phyloP scores from a whole-genome alignment of 2,113 vertebrate genomes.

The Patagioenas fasciata region DNA sequence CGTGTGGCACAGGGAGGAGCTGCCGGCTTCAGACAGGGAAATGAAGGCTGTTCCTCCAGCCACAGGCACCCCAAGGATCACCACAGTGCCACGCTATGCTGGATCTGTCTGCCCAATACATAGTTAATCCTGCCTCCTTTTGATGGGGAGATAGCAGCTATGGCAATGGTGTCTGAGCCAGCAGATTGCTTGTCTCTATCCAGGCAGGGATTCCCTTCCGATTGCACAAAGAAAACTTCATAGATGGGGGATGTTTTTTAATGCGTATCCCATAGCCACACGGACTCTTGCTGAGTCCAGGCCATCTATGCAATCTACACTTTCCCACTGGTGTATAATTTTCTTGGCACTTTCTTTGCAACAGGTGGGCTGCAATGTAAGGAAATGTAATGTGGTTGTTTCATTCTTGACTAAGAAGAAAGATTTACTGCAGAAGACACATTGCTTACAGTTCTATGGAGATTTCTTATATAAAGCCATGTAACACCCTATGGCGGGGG shows the following conservation, averaged over 20 bases:
- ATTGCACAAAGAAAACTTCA: neutral
- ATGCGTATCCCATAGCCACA: neutral
- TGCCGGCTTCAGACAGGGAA: neutral
- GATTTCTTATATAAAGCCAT: conserved; percentile 69
- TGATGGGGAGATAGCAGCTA: neutral
- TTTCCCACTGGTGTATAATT: conserved; percentile 56
- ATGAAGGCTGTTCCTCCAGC: neutral
- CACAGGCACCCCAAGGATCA: neutral
- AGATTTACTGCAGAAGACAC: conserved; percentile 62
- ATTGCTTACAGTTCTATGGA: conserved; percentile 60
- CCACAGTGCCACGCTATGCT: fast-evolving
- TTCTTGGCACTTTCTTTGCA: conserved; percentile 56
- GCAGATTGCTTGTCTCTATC: neutral
- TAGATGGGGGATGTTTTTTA: neutral
- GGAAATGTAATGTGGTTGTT: conserved; percentile 27
- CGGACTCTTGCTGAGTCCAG: neutral
- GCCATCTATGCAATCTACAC: conserved; percentile 29
- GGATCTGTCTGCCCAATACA: neutral
- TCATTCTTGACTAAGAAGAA: conserved; percentile 10
- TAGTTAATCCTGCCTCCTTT: neutral
- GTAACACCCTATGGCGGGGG: conserved; percentile 49
- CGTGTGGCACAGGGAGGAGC: neutral
- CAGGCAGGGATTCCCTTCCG: conserved; percentile 1
- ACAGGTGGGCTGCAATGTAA: conserved; percentile 64
- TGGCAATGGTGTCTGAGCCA: neutral